Base-by-base conservation (phyloP, 2,797 vertebrate species). In the Melanotaenia maccullochi region DNA sequence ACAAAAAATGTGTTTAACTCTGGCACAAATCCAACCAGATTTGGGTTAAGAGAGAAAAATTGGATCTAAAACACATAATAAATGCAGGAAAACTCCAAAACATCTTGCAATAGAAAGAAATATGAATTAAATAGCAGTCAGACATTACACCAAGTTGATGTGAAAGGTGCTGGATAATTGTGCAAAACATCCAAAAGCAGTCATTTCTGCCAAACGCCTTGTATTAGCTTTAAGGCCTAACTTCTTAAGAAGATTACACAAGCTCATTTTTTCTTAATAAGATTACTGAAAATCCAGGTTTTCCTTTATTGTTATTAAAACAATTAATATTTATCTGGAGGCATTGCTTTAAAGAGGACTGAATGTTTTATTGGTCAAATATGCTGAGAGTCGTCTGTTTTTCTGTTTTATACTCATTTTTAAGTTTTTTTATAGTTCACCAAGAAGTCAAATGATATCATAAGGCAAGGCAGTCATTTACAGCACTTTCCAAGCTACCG, bases 401-500 rank as follows among this genome's bases (percentile, higher is more conserved):
- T 4, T 3, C 22, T 13, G 4, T 1, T 36, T 12, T 3, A 18
- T 11, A 28, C 44, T 60, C 20, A 2, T 7, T 18, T 49, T 44
- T 16, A 20, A 9, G n/a, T n/a, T n/a, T n/a, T n/a, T 80, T 68
- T 16, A 68, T 51, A 54, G 65, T 68, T 81, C 58, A 71, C 6
- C 42, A 25, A 38, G 18, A 82, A 61, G 74, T 74, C 69, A 71
- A 2, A 4, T 30, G 59, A 77, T 68, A 73, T 61, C 62, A 64
- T 68, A n/a, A 58, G 68, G 63, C 49, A 7, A 35, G 61, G 79
- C 49, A 64, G 66, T 76, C 28, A 58, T 18, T 72, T 44, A 36
- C 11, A 52, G 47, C 52, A 59, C n/a, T 51, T 52, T 82, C 73
- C 68, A 82, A 69, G 83, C 57, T 24, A 1, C 74, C 68, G 70